Conservation (phyloP, 2,888 invertebrate genomes). For the Hirudinaria manillensis region DNA sequence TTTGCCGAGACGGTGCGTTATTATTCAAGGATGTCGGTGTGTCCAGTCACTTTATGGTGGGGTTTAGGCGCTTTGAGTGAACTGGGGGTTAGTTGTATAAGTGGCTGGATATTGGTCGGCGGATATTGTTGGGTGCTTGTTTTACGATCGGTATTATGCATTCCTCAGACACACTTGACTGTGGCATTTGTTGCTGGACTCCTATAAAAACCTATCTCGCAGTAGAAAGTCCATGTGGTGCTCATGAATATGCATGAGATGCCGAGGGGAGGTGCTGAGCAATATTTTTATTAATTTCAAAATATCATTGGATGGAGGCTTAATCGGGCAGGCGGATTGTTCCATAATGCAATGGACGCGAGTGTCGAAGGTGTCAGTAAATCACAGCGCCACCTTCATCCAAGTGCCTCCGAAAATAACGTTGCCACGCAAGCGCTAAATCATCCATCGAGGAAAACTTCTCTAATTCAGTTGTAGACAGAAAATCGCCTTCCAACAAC, state of each 20-base stretch:
- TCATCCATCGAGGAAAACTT: no score
- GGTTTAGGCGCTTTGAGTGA: no score
- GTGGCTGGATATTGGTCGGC: conserved; percentile 25
- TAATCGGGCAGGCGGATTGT: conserved; percentile 1
- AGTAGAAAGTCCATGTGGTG: conserved; percentile 3
- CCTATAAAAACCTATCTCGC: background rate
- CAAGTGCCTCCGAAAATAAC: no score
- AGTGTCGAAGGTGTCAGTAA: conserved; percentile 11
- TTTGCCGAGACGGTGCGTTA: conserved; percentile 14
- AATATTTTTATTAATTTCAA: conserved; percentile 15
- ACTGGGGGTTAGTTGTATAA: conserved; percentile 3
- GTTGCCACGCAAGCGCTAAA: no score
- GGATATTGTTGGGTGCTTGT: conserved; percentile 20
- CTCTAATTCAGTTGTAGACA: no score
- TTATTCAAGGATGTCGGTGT: background rate
- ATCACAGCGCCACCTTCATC: background rate
- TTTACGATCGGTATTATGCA: conserved; percentile 10
- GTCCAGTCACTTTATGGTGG: no score
- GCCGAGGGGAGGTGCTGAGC: background rate
- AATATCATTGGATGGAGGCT: conserved; percentile 7
- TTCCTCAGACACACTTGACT: conserved; percentile 1
- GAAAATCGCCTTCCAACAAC: background rate
- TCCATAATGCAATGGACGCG: background rate
- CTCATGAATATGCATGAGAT: conserved; percentile 3
- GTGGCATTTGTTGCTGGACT: background rate